These are phyloP conservation scores for Sparus aurata DNA, from an alignment of 2,797 vertebrate genomes.

Conservation along the genomic window DNA sequence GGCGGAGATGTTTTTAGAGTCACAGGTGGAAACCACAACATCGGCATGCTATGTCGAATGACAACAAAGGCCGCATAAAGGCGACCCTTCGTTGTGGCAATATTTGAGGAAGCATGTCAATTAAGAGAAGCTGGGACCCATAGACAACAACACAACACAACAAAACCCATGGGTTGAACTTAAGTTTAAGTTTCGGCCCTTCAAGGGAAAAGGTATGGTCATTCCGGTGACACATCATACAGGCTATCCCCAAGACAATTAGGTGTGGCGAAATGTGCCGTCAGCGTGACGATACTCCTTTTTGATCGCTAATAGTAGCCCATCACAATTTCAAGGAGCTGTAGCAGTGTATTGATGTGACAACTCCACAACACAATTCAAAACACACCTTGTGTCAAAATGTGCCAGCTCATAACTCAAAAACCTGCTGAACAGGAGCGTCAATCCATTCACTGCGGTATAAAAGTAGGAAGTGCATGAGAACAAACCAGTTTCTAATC, in stretches of 20 bases:
- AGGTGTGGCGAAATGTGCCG: constrained; percentile 16
- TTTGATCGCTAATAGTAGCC: neutral
- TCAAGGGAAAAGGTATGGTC: too few species aligned
- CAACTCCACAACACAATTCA: neutral
- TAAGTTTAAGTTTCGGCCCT: too few species aligned
- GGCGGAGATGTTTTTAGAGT: too few species aligned
- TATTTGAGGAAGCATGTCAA: too few species aligned
- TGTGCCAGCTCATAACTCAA: constrained; percentile 20
- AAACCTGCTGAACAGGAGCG: constrained; percentile 71
- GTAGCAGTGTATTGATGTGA: neutral
- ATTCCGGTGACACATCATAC: neutral
- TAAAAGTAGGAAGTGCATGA: neutral
- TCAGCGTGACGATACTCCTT: neutral
- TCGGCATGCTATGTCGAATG: too few species aligned
- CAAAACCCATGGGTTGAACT: too few species aligned
- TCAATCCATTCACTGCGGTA: neutral
- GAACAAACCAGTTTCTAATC: constrained; percentile 42
- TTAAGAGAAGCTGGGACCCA: too few species aligned
- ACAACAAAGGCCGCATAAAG: too few species aligned
- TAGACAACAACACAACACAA: too few species aligned
- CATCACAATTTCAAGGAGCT: neutral
- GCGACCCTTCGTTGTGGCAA: too few species aligned
- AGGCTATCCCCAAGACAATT: neutral
- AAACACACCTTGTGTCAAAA: constrained; percentile 38
- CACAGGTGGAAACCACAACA: too few species aligned